Conservation (phyloP, 2,797 vertebrate genomes). For the Ptychadena robeensis region DNA sequence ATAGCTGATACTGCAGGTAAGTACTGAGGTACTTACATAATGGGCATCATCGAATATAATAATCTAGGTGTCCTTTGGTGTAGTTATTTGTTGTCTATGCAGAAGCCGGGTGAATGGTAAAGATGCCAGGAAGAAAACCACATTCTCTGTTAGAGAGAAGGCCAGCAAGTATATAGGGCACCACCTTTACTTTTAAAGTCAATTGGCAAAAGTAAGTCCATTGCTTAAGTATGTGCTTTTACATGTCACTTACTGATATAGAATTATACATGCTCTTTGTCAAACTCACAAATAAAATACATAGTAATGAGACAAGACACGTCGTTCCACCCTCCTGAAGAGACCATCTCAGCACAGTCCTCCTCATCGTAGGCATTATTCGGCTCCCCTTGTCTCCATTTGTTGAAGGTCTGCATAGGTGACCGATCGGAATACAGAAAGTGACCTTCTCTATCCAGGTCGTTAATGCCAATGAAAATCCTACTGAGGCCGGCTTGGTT, state of each 20-base stretch:
- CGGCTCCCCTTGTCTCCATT: slow-evolving; percentile 92
- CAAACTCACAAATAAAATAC: slow-evolving; percentile 97
- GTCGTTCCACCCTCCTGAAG: slow-evolving; percentile 94
- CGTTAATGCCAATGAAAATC: slow-evolving; percentile 93
- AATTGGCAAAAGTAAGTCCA: no score
- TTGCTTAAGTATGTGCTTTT: not conserved
- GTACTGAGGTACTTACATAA: no score
- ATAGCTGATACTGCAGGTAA: no score
- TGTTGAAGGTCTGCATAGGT: slow-evolving; percentile 93
- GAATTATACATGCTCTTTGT: slow-evolving; percentile 83
- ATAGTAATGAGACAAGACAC: slow-evolving; percentile 92
- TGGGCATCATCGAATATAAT: no score
- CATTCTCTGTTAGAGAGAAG: not conserved
- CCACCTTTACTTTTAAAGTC: not conserved
- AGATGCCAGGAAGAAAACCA: not conserved
- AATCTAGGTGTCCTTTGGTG: no score
- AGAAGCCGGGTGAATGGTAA: not conserved
- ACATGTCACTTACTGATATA: not conserved
- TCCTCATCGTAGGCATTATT: slow-evolving; percentile 94
- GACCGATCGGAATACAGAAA: slow-evolving; percentile 90
- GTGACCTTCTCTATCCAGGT: slow-evolving; percentile 88
- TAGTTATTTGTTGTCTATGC: no score
- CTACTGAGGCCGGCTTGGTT: slow-evolving; percentile 86
- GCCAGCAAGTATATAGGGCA: no score
- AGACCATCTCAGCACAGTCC: slow-evolving; percentile 95